Evolutionary conservation across 2,888 invertebrate genomes (phyloP), one percentile per base, ranked within the genome.

Genomic region (Cantharis nigra): DNA sequence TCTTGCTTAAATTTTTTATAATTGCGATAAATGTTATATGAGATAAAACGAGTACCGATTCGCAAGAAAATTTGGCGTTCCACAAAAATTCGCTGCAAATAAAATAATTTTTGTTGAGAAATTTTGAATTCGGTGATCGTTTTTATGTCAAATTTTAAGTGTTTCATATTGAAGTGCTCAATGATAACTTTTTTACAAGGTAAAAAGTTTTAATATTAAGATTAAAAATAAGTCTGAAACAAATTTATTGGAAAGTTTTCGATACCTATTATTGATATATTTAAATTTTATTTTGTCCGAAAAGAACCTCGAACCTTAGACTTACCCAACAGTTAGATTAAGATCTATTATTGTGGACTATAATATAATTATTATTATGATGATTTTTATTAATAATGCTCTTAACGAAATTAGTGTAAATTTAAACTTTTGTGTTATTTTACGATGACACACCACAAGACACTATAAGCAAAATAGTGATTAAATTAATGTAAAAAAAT

Each of bases 401-500:
- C 49, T 49, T 49, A n/a, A n/a, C 49, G n/a, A 49, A 49, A 49
- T n/a, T 49, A 49, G 49, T 49, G 49, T 49, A 49, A 49, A 49
- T 49, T 49, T 49, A 49, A 49, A 49, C 49, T 49, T 49, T 49
- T 49, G 49, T 49, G 49, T 49, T 49, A 49, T 49, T 49, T 49
- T 49, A 49, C 49, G 49, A 49, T n/a, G 49, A 13, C 49, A n/a
- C 49, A 49, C 49, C n/a, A n/a, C 28, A 49, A n/a, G n/a, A 49
- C n/a, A 49, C 49, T n/a, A n/a, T 49, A 49, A 49, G n/a, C 49
- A 49, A n/a, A 49, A 49, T 49, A 65, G 74, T 69, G 30, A 74
- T 62, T 74, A 63, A 69, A 70, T 74, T 70, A 69, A 63, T 26
- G 65, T 23, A 67, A 18, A 67, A 71, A 72, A 69, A 14, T 69